Evolutionary conservation across 2,113 vertebrate genomes (phyloP), one percentile per base, ranked within the genome.

Genomic region (Rhynchopsitta pachyrhyncha): DNA sequence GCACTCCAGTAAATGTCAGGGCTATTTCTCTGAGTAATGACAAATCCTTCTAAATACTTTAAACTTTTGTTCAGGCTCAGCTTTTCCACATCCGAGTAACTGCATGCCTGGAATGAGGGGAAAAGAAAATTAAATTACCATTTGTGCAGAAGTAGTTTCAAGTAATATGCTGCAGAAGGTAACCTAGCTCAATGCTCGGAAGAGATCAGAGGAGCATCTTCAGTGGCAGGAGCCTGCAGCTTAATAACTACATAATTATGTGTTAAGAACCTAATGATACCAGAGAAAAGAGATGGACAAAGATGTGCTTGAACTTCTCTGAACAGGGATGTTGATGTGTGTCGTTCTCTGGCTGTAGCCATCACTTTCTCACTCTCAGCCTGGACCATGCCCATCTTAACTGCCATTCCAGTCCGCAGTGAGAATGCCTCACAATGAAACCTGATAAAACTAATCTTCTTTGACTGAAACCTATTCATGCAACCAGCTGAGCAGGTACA

Each of bases 41-140:
- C 77, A 96, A 95, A 92, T 64, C 73, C 88, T 94, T 78, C 55
- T 44, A 60, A 63, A 22, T 20, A 33, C 47, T 81, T 88, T 5
- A 62, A 89, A 59, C 1, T 5, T 59, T 93, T 82, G 24, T 87
- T 91, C 63, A 46, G 62, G 28, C 74, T 95, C 59, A 79, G 59
- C 59, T 93, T 97, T 96, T 93, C 90, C 81, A 88, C 1, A 0
- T 81, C 47, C 3, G 2, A 63, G 35, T 44, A 49, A 78, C 73
- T 33, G 42, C 35, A 31, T 22, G 22, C n/a, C 84, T 87, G 37
- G 67, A 37, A 85, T 14, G 44, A 81, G 10, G 24, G 27, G 42
- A 1, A 41, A 90, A 49, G 57, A n/a, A 95, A 87, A 91, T 57
- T 31, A 46, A 78, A 75, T 64, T 77, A 68, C 41, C 35, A 17